Conservation (phyloP, 2,113 vertebrate species). For the Siniperca chuatsi region DNA sequence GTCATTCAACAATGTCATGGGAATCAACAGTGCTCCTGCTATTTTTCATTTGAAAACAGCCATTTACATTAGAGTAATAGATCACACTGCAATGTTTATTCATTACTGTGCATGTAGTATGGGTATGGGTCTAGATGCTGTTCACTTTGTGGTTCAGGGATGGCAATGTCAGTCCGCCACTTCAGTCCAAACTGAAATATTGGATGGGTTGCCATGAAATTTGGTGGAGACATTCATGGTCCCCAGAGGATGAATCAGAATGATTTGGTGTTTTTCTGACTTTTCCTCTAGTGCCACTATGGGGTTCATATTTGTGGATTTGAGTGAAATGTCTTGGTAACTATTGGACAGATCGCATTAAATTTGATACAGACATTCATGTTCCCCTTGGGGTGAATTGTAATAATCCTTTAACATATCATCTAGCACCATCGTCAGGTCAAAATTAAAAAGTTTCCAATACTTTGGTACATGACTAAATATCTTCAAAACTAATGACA, state of each 20-base stretch:
- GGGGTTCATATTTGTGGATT: not conserved
- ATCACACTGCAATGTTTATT: not conserved
- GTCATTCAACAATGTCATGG: constrained; percentile 29
- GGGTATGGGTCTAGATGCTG: not conserved
- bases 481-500: not conserved
- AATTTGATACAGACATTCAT: not conserved
- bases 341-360: not conserved
- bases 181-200: not conserved
- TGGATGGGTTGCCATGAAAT: no score
- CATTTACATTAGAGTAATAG: not conserved
- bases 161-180: not conserved
- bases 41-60: constrained; percentile 13
- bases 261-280: no score
- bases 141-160: not conserved
- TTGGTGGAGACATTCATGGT: no score
- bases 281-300: not conserved
- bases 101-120: not conserved
- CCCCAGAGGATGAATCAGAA: no score
- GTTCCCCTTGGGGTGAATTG: no score
- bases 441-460: not conserved
- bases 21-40: not conserved
- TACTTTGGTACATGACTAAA: not conserved
- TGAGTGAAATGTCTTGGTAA: not conserved
- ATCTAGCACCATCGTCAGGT: not conserved
- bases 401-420: not conserved